A percentile compares a stretch with the other conserved stretches of the same genome.
phyloP scores from a whole-genome alignment of 2,797 vertebrate species.

The Acanthurus lineatus region DNA sequence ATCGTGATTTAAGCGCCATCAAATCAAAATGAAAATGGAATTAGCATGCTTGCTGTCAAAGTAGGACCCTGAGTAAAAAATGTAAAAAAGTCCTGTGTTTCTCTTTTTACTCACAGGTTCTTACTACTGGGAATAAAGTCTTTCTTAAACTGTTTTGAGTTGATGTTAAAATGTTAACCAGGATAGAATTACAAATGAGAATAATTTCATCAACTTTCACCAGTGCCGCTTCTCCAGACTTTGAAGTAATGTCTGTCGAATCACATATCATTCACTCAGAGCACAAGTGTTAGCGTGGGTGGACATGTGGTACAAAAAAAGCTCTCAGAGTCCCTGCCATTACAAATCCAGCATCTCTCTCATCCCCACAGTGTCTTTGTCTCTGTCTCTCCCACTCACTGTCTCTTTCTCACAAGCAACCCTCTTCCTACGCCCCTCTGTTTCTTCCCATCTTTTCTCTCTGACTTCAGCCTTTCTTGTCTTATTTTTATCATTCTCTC shows the following conservation, averaged over 20 bases:
- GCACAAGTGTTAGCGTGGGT: conserved; percentile 63
- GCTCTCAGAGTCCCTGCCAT: conserved; percentile 47
- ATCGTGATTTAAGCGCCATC: neutral
- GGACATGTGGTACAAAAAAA: conserved; percentile 58
- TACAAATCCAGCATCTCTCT: conserved; percentile 57
- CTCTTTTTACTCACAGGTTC: neutral
- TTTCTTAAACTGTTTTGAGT: neutral
- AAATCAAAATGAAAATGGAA: neutral
- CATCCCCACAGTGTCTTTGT: conserved; percentile 64
- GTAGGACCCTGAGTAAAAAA: too few relatives aligned
- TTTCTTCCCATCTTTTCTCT: conserved; percentile 41
- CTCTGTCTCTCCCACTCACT: conserved; percentile 67
- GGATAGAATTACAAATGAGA: conserved; percentile 31
- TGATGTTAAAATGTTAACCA: conserved; percentile 19
- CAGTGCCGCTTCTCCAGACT: conserved; percentile 23
- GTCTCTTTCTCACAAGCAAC: conserved; percentile 59
- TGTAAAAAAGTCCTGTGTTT: neutral
- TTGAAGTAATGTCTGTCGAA: conserved; percentile 53
- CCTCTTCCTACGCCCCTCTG: conserved; percentile 55
- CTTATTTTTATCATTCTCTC: neutral
- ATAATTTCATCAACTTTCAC: conserved; percentile 20
- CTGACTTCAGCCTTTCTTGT: conserved; percentile 12
- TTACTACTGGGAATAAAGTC: neutral
- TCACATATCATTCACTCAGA: conserved; percentile 49
- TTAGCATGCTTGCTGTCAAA: conserved; percentile 1